phyloP scores from a whole-genome alignment of 2,888 invertebrate species.

The Pterobdella sp. region DNA sequence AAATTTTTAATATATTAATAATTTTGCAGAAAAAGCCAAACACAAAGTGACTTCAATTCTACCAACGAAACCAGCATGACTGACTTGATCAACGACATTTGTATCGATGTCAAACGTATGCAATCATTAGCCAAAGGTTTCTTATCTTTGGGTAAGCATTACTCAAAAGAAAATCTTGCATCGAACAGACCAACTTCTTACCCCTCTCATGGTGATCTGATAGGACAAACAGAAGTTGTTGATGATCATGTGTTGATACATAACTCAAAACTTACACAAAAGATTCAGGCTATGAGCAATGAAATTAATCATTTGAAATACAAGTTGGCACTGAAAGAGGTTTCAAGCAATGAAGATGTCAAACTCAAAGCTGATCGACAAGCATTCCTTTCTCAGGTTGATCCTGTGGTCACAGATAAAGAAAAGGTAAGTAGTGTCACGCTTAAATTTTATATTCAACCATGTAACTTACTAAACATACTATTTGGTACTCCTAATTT shows the following conservation, averaged over 20 bases:
- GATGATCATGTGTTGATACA: constrained; percentile 45
- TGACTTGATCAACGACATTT: neutral
- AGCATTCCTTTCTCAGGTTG: neutral
- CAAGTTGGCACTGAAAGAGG: neutral
- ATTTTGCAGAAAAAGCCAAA: too few relatives aligned
- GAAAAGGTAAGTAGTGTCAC: too few relatives aligned
- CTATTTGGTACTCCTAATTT: too few relatives aligned
- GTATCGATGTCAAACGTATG: neutral
- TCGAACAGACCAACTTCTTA: neutral
- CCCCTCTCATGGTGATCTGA: neutral
- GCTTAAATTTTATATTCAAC: too few relatives aligned
- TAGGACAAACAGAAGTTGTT: constrained; percentile 29
- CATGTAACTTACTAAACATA: too few relatives aligned
- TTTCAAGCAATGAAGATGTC: neutral
- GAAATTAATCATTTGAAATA: constrained; percentile 42
- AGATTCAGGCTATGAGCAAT: constrained; percentile 42
- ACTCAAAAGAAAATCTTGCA: neutral
- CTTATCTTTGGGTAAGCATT: neutral
- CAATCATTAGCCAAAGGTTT: neutral
- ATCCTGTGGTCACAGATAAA: neutral
- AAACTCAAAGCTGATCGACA: neutral
- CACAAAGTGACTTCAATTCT: neutral
- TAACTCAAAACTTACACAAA: constrained; percentile 44
- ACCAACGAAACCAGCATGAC: neutral
- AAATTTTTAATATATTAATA: too few relatives aligned